Evolutionary conservation across 2,797 vertebrate species (phyloP).

Genomic region (Chromis chromis): DNA sequence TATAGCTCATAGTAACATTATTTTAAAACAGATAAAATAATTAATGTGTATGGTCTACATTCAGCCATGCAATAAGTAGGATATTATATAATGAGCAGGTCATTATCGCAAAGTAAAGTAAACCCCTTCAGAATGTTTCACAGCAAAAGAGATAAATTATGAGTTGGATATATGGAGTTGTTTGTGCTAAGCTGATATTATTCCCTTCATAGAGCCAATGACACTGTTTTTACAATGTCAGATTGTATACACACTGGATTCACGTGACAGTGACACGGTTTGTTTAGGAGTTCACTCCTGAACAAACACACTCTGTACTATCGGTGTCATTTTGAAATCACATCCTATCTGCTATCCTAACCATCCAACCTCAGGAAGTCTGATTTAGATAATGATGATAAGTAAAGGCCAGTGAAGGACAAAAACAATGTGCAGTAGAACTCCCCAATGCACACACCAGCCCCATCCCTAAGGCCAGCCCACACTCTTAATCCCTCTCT

Average conservation of each 20-base stretch:
- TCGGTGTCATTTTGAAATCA: slow-evolving; percentile 66
- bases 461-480: slow-evolving; percentile 44
- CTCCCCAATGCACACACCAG: slow-evolving; percentile 24
- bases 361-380: slow-evolving; percentile 71
- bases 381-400: slow-evolving; percentile 64
- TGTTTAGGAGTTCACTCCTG: slow-evolving; percentile 52
- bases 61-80: neutral
- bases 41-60: neutral
- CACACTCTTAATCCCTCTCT: slow-evolving; percentile 72
- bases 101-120: neutral
- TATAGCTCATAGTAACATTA: neutral
- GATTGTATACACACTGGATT: slow-evolving; percentile 71
- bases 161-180: slow-evolving; percentile 32
- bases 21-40: neutral
- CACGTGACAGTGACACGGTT: slow-evolving; percentile 55
- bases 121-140: neutral
- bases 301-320: slow-evolving; percentile 60
- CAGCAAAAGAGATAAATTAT: slow-evolving; percentile 3
- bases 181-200: slow-evolving; percentile 43
- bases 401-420: slow-evolving; percentile 49
- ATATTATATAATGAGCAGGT: neutral
- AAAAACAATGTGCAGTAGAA: slow-evolving; percentile 59
- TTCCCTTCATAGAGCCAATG: slow-evolving; percentile 32
- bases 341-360: slow-evolving; percentile 64
- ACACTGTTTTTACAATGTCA: slow-evolving; percentile 67